These are phyloP conservation scores for Stictocephala bisonia DNA, from an alignment of 2,888 invertebrate genomes.

Conservation along the genomic window DNA sequence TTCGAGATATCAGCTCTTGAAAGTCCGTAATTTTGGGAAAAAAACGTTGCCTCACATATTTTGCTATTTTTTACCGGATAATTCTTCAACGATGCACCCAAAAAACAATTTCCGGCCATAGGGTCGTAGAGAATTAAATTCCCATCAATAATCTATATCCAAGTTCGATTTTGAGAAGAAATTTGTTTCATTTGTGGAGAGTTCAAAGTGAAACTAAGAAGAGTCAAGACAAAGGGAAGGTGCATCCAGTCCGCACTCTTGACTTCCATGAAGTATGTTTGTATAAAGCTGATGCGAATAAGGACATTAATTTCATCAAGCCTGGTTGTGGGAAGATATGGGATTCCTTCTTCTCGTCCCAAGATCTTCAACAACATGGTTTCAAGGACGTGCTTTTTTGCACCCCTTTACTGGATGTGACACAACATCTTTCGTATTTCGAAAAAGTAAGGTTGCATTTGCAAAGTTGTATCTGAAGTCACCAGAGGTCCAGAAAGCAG, in stretches of 20 bases:
- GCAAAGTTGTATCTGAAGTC: background rate
- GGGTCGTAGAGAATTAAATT: too few relatives aligned
- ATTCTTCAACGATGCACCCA: slow-evolving; percentile 5
- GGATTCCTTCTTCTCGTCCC: slow-evolving; percentile 9
- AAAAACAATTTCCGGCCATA: background rate
- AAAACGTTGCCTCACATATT: background rate
- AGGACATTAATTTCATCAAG: slow-evolving; percentile 15
- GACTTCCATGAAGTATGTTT: background rate
- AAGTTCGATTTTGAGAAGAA: too few relatives aligned
- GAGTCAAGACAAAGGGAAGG: too few relatives aligned
- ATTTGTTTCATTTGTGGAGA: too few relatives aligned
- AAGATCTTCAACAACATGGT: background rate
- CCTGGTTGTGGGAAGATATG: slow-evolving; percentile 1
- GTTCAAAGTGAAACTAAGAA: too few relatives aligned
- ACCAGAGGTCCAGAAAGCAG: background rate
- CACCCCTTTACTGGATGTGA: background rate
- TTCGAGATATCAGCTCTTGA: slow-evolving; percentile 6
- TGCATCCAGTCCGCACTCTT: too few relatives aligned
- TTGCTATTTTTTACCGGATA: background rate
- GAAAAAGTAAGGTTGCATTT: background rate
- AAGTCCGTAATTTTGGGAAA: background rate
- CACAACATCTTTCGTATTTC: background rate
- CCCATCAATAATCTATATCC: too few relatives aligned
- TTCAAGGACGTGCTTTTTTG: slow-evolving; percentile 22
- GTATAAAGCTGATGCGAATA: background rate